phyloP scores from a whole-genome alignment of 2,888 invertebrate species.

The Escarpia spicata region DNA sequence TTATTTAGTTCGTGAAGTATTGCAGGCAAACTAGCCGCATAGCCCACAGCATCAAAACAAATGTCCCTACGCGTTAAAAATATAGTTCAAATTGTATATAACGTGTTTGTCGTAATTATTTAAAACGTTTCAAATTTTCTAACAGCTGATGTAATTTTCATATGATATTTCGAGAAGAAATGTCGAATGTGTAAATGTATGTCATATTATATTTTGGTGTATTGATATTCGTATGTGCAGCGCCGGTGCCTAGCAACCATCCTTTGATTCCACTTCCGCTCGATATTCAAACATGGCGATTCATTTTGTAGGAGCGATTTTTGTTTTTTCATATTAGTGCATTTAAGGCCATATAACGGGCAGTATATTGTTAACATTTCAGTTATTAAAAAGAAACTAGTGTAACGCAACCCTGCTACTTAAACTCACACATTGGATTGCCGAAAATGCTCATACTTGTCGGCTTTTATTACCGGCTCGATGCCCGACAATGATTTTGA shows the following conservation, averaged over 20 bases:
- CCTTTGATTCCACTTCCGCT: conserved; percentile 1
- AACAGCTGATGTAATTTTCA: not conserved
- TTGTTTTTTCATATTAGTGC: not conserved
- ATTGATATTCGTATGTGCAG: not conserved
- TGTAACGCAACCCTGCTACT: not conserved
- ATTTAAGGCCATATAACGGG: not conserved
- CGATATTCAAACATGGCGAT: conserved; percentile 13
- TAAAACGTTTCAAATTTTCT: not conserved
- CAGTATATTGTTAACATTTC: not conserved
- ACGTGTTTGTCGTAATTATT: not conserved
- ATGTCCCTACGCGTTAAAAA: conserved; percentile 13
- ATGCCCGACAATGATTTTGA: no score
- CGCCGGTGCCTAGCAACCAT: conserved; percentile 3
- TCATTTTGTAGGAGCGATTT: not conserved
- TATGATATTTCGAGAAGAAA: not conserved
- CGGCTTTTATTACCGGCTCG: not conserved
- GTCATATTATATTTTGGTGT: not conserved
- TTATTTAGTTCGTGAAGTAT: not conserved
- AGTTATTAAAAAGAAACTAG: not conserved
- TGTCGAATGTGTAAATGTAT: not conserved
- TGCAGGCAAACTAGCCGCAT: conserved; percentile 7
- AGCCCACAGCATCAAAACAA: not conserved
- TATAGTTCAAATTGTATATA: conserved; percentile 8
- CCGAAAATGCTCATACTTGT: not conserved
- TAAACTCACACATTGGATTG: not conserved